Conservation (phyloP, 2,797 vertebrate species). For the Morelia viridis region DNA sequence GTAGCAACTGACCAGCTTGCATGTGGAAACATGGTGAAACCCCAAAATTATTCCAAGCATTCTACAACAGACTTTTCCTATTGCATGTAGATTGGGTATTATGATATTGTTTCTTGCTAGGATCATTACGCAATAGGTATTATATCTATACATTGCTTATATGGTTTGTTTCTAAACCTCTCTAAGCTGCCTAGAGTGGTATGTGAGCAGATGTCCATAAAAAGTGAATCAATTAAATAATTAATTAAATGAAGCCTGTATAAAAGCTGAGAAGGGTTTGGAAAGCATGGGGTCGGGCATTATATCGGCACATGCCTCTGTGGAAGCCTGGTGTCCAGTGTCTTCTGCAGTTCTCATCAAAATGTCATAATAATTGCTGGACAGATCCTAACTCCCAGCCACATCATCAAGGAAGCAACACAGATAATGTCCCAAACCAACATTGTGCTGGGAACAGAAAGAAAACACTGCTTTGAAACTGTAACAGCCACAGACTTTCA, state of each 20-base stretch:
- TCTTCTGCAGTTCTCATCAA: not conserved
- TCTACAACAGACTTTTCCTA: not conserved
- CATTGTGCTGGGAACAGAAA: not conserved
- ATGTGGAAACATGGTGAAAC: not conserved
- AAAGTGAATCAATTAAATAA: not conserved
- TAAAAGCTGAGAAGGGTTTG: not conserved
- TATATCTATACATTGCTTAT: not conserved
- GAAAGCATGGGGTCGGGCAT: not conserved
- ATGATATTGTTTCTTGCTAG: not conserved
- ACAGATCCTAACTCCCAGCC: not conserved
- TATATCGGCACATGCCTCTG: not conserved
- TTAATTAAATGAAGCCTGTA: not conserved
- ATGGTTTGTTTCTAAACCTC: not conserved
- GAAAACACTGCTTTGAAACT: not conserved
- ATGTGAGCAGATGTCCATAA: not conserved
- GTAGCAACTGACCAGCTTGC: not conserved
- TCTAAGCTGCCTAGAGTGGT: no score
- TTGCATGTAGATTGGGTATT: not conserved
- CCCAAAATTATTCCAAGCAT: not conserved
- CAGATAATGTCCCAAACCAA: no score
- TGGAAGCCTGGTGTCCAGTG: not conserved
- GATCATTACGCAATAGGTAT: not conserved
- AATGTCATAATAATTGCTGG: not conserved
- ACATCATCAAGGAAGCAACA: not conserved
- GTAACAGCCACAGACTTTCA: not conserved